Conservation (phyloP, 2,888 invertebrate species). For the Oligia latruncula region DNA sequence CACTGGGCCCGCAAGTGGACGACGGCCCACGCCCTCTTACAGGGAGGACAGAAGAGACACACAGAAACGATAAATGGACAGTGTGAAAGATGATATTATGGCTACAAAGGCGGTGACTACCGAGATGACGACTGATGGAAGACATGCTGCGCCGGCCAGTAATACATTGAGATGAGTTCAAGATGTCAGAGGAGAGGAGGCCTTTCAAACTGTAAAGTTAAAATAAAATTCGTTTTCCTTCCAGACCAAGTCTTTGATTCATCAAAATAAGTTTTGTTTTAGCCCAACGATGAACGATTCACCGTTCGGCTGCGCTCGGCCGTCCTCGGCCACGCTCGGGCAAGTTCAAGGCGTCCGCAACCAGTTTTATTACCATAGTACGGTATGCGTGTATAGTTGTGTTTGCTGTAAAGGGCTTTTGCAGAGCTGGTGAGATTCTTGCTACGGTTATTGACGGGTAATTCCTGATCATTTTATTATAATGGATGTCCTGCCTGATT, state of each 20-base stretch:
- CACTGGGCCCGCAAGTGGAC: neutral
- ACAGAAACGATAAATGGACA: neutral
- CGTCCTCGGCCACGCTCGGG: constrained; percentile 23
- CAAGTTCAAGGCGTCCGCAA: constrained; percentile 54
- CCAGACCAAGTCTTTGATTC: neutral
- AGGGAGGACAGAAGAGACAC: neutral
- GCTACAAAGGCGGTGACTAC: neutral
- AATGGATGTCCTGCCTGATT: neutral
- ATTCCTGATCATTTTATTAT: neutral
- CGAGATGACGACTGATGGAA: neutral
- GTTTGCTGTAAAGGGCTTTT: neutral
- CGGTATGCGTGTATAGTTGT: neutral
- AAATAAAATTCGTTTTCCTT: neutral
- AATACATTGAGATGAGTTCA: neutral
- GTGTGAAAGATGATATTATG: neutral
- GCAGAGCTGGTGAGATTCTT: neutral
- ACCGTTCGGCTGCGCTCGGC: constrained; percentile 12
- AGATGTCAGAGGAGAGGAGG: neutral
- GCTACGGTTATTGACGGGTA: constrained; percentile 15
- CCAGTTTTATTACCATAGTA: constrained; percentile 22
- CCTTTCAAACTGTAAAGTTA: neutral
- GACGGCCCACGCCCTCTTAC: neutral
- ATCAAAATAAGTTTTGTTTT: neutral
- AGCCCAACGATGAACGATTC: neutral
- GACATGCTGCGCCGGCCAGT: neutral